These are phyloP conservation scores for Apis laboriosa DNA, from an alignment of 1,140 invertebrate genomes.

Conservation along the genomic window DNA sequence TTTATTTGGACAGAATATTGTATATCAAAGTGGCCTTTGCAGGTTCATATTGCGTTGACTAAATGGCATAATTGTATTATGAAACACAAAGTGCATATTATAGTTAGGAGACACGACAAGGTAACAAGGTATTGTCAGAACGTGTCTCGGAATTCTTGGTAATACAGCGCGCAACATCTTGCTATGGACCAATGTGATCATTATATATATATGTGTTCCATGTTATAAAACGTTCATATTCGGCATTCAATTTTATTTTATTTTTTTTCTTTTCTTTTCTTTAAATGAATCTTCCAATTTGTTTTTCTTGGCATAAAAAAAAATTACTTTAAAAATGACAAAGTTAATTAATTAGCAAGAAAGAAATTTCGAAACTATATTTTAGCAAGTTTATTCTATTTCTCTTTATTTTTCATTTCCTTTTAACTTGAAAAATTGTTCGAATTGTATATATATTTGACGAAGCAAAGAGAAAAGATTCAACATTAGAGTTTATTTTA, in stretches of 20 bases:
- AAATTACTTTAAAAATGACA: no score
- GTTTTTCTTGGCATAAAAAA: no score
- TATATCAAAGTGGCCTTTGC: slow-evolving; percentile 16
- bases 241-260: not conserved
- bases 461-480: not conserved
- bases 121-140: slow-evolving; percentile 41
- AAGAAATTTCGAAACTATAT: no score
- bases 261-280: not conserved
- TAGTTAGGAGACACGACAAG: slow-evolving; percentile 5
- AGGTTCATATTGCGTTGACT: not conserved
- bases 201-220: not conserved
- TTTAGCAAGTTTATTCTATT: no score
- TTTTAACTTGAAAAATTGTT: no score
- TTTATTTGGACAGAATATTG: not conserved
- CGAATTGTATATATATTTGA: no score
- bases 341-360: no score
- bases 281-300: no score
- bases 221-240: not conserved
- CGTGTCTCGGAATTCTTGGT: not conserved
- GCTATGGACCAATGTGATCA: not conserved
- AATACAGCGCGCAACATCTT: not conserved
- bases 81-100: slow-evolving; percentile 41
- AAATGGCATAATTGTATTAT: slow-evolving; percentile 40
- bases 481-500: not conserved
- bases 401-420: no score